Evolutionary conservation across 37 sponge, comb jelly and placozoan genomes (phyloP).

Genomic region (Tethya wilhelma): DNA sequence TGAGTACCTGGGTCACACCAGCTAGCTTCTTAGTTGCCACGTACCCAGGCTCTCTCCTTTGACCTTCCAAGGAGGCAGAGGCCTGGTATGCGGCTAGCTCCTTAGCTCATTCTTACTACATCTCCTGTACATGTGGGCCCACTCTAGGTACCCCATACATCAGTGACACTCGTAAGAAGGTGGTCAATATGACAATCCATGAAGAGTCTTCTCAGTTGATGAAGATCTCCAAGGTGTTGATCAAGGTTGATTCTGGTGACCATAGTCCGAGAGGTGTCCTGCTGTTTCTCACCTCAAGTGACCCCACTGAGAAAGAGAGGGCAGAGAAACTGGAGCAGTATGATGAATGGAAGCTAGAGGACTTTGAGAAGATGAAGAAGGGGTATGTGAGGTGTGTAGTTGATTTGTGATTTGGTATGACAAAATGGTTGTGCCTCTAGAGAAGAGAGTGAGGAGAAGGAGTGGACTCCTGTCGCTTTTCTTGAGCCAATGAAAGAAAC

Average conservation of each 20-base stretch:
- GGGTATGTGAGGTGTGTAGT: constrained; percentile 13
- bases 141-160: too few species aligned
- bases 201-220: constrained; percentile 28
- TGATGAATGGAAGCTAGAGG: constrained; percentile 40
- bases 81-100: too few species aligned
- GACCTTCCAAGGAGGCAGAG: too few species aligned
- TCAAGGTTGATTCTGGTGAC: constrained; percentile 46
- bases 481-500: constrained; percentile 47
- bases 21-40: too few species aligned
- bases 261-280: constrained; percentile 44
- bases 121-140: too few species aligned
- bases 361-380: constrained; percentile 26
- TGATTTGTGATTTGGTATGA: neutral
- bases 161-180: constrained; percentile 48
- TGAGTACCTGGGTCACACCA: too few species aligned
- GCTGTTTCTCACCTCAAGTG: constrained; percentile 25
- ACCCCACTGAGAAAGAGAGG: constrained; percentile 22
- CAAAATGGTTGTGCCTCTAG: neutral
- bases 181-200: constrained; percentile 43
- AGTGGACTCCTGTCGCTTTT: constrained; percentile 29
- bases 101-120: too few species aligned
- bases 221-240: constrained; percentile 13
- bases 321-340: constrained; percentile 21
- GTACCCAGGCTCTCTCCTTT: too few species aligned
- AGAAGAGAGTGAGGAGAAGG: neutral